A percentile compares a stretch with the other conserved stretches of the same genome.
These are phyloP conservation scores for Mycteria americana DNA, from an alignment of 2,797 vertebrate species.

Conservation along the genomic window DNA sequence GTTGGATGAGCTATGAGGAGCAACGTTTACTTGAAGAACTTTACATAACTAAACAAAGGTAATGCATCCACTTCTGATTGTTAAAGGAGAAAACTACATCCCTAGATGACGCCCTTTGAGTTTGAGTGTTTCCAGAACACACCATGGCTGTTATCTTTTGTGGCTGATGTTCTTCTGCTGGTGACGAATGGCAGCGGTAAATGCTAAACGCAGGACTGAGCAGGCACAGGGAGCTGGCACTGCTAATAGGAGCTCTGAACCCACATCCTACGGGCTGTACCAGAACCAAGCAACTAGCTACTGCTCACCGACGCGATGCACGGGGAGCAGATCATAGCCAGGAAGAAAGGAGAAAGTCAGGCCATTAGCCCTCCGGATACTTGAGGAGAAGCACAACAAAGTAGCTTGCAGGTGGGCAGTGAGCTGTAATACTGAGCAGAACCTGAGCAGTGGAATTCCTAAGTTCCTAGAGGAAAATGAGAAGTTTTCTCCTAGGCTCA, in stretches of 20 bases:
- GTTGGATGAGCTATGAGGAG: constrained; percentile 88
- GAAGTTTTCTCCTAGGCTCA: not conserved
- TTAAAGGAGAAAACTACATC: not conserved
- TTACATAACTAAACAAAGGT: constrained; percentile 86
- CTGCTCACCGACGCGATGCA: not conserved
- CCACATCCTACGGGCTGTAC: not conserved
- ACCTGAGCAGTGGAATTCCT: not conserved
- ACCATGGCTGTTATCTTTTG: not conserved
- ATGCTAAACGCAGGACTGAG: not conserved
- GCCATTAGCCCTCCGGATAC: not conserved
- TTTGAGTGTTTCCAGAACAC: not conserved
- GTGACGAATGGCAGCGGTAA: not conserved
- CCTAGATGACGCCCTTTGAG: not conserved
- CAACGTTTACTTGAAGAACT: constrained; percentile 87
- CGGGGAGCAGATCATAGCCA: not conserved
- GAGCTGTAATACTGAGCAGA: not conserved
- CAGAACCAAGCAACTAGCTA: not conserved
- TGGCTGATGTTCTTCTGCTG: not conserved
- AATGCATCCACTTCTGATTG: not conserved
- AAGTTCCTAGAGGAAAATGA: not conserved
- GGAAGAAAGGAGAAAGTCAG: not conserved
- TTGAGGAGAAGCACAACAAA: not conserved
- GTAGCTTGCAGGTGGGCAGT: not conserved
- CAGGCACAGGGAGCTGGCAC: not conserved
- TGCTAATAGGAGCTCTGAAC: not conserved